Evolutionary conservation across 2,888 invertebrate genomes (phyloP).

Genomic region (Ptychoptera albimana): DNA sequence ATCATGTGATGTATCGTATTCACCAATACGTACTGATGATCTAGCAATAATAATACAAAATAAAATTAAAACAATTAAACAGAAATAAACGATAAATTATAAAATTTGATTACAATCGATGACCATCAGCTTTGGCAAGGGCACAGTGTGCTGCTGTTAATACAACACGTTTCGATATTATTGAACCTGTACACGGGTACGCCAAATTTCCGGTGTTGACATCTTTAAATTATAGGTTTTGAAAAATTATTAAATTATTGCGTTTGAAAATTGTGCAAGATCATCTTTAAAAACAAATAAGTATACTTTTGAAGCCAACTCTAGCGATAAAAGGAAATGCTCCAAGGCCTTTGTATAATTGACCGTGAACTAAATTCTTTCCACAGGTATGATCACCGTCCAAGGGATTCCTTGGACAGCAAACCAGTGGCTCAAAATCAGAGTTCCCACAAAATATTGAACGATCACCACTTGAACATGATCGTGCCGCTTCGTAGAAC

Average conservation of each 20-base stretch:
- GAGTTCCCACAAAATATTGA: slow-evolving; percentile 26
- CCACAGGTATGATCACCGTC: slow-evolving; percentile 41
- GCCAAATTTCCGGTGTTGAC: slow-evolving; percentile 47
- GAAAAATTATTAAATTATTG: background rate
- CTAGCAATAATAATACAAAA: slow-evolving; percentile 27
- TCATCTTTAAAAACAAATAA: background rate
- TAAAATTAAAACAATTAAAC: background rate
- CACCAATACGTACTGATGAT: slow-evolving; percentile 55
- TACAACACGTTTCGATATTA: slow-evolving; percentile 43
- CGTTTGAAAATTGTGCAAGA: background rate
- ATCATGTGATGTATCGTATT: slow-evolving; percentile 53
- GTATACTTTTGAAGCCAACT: slow-evolving; percentile 57
- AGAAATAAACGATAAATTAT: background rate
- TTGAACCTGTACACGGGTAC: slow-evolving; percentile 62
- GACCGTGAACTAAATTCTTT: slow-evolving; percentile 46
- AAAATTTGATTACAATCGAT: slow-evolving; percentile 46
- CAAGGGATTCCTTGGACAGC: slow-evolving; percentile 27
- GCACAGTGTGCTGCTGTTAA: slow-evolving; percentile 69
- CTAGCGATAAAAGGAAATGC: slow-evolving; percentile 62
- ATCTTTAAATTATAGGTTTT: slow-evolving; percentile 33
- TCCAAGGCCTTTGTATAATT: slow-evolving; percentile 48
- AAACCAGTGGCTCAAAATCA: slow-evolving; percentile 28
- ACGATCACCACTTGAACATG: slow-evolving; percentile 29
- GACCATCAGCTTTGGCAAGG: slow-evolving; percentile 56
- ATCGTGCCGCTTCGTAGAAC: slow-evolving; percentile 28